Evolutionary conservation across 2,888 invertebrate species (phyloP), one percentile per base, ranked within the genome.

Genomic region (Dioctria linearis): DNA sequence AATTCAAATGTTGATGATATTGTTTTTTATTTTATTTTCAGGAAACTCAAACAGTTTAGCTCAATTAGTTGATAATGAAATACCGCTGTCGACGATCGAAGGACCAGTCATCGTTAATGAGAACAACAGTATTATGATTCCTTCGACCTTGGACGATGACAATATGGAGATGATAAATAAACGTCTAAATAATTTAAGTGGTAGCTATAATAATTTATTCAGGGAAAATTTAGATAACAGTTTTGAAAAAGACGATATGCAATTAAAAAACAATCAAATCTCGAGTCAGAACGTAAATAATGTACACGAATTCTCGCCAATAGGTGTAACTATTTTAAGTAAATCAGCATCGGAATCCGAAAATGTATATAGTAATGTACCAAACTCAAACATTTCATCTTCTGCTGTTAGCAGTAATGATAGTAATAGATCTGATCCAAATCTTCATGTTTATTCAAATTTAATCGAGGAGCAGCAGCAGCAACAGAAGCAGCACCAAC

Each of bases 41-140:
- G 93, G 92, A 89, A 93, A 92, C 86, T 91, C 92, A 84, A 92
- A 92, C 88, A 93, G 93, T 87, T 90, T 93, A 87, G 92, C 92
- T 80, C 92, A 93, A 86, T 89, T 93, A 85, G 92, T 93, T 83
- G 90, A 91, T 84, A 93, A 91, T 86, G 93, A 93, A 88, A 90
- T 92, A 83, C 93, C 93, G 73, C 86, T 93, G 85, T 92, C 92
- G 78, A 90, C 88, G 40, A 82, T 86, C 86, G 69, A 89, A 87
- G 54, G 86, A 87, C 76, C 90, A 88, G 61, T 40, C 37, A 46
- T 66, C 43, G 42, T 54, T 8, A 66, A 54, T 67, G 67, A 79
- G 5, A 57, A 43, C 39, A 69, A 9, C 46, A 46, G 80, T 65
- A 73, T 59, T 54, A 75, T 71, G 67, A 49, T 76, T 71, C 49